These are phyloP conservation scores for Malurus alboscapulatus DNA, from an alignment of 2,113 vertebrate genomes.

Conservation along the genomic window DNA sequence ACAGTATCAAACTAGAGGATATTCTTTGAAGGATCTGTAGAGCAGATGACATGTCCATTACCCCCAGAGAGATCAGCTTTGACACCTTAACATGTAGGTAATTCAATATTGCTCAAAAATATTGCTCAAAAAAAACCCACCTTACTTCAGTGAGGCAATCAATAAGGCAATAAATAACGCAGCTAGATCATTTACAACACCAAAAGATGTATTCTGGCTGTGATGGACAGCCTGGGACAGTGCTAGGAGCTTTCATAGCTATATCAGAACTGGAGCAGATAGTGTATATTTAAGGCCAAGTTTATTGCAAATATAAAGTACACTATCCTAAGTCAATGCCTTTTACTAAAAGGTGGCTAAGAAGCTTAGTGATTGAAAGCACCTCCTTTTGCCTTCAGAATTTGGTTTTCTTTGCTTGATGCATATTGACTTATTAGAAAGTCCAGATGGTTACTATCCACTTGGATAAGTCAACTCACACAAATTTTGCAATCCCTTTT, in stretches of 20 bases:
- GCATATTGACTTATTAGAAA: conserved; percentile 37
- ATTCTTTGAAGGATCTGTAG: background rate
- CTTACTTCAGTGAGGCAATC: background rate
- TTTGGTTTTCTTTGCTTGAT: background rate
- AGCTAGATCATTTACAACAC: background rate
- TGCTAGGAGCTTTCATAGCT: background rate
- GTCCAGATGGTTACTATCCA: conserved; percentile 25
- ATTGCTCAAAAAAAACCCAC: background rate
- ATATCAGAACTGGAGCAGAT: background rate
- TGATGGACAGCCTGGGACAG: background rate
- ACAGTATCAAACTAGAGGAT: rapidly evolving
- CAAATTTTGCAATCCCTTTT: conserved; percentile 31
- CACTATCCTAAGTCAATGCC: background rate
- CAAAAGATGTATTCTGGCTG: background rate
- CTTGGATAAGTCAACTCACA: conserved; percentile 1
- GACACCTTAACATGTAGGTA: background rate
- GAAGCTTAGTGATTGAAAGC: background rate
- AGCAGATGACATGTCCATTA: background rate
- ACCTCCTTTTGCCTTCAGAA: background rate
- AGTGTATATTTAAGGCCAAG: background rate
- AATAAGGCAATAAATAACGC: background rate
- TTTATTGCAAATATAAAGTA: background rate
- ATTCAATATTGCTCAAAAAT: background rate
- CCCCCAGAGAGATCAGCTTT: background rate
- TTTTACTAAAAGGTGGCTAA: background rate